Evolutionary conservation across 1,140 invertebrate species (phyloP), one percentile per base, ranked within the genome.

Genomic region (Dinoponera quadriceps): DNA sequence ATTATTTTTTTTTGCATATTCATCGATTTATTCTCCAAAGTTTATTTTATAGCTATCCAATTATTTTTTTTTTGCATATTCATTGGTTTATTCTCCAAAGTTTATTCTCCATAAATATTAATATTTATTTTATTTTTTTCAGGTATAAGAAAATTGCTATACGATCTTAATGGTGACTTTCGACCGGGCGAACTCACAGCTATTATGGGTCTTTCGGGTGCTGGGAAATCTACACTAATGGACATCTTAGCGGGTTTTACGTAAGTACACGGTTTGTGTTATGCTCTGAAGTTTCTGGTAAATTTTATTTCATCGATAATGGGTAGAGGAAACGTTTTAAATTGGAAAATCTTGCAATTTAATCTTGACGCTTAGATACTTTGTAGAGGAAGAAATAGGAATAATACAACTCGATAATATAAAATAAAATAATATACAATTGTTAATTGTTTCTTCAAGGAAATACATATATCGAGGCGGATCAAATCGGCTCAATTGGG

Each of bases 151-250:
- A 95, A 94, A 29, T 95, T 97, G 63, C 90, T 97, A 27, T 94
- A 95, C 57, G 94, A 94, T 13, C 88, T 96, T 3, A 95, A 94
- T 85, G 96, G 96, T 0, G 94, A 95, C 51, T 96, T 96, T 89
- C 94, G 94, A 82, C 94, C 95, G 0, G 96, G 96, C 0, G 95
- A 97, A 95, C 91, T 98, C 72, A 97, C 96, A 0, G 97, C 97
- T 33, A 97, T 97, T 68, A 97, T 98, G 97, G 97, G 98, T 9
- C 97, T 97, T 0, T 98, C 97, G 0, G 98, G 98, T 14, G 97
- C 97, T 25, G 98, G 98, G 18, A 98, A 98, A 93, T 97, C 97
- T 18, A 97, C 97, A 0, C 93, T 97, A 22, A 95, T 97, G 82
- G 97, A 98, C 88, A 96, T 97, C 82, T 92, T 97, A 49, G 96